phyloP scores from a whole-genome alignment of 2,113 vertebrate genomes.

The Centropus unirufus region DNA sequence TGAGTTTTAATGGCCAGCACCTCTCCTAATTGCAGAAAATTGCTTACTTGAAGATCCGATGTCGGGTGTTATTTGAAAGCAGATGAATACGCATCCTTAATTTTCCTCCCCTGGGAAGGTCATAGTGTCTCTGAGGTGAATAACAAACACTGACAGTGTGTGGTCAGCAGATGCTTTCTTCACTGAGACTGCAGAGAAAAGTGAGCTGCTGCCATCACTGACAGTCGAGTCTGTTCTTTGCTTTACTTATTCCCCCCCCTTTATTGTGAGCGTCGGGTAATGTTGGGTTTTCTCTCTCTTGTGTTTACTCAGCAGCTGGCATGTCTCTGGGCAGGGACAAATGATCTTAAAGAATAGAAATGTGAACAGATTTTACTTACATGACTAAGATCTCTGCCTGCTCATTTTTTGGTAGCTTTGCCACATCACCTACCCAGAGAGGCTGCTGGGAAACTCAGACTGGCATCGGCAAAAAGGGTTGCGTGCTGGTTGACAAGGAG shows the following conservation, averaged over 20 bases:
- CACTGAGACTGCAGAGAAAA: not conserved
- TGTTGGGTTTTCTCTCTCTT: not conserved
- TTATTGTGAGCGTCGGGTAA: not conserved
- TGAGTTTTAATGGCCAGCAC: not conserved
- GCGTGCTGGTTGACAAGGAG: not conserved
- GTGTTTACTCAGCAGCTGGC: not conserved
- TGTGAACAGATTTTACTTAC: not conserved
- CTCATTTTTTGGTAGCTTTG: not conserved
- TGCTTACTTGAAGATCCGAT: not conserved
- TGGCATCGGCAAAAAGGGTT: not conserved
- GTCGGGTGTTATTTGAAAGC: not conserved
- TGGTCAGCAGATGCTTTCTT: constrained; percentile 30
- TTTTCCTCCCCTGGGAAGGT: constrained; percentile 14
- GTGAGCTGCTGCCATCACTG: not conserved
- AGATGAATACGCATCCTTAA: not conserved
- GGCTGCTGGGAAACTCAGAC: not conserved
- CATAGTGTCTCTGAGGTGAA: not conserved
- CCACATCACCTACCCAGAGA: fast-evolving
- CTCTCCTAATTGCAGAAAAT: constrained; percentile 1
- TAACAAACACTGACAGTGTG: not conserved
- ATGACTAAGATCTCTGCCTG: not conserved
- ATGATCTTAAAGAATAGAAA: not conserved
- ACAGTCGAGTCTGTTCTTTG: not conserved
- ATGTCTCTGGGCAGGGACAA: not conserved
- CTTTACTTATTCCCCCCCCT: not conserved